These are phyloP conservation scores for Hemicordylus capensis DNA, from an alignment of 2,113 vertebrate species.

Conservation along the genomic window DNA sequence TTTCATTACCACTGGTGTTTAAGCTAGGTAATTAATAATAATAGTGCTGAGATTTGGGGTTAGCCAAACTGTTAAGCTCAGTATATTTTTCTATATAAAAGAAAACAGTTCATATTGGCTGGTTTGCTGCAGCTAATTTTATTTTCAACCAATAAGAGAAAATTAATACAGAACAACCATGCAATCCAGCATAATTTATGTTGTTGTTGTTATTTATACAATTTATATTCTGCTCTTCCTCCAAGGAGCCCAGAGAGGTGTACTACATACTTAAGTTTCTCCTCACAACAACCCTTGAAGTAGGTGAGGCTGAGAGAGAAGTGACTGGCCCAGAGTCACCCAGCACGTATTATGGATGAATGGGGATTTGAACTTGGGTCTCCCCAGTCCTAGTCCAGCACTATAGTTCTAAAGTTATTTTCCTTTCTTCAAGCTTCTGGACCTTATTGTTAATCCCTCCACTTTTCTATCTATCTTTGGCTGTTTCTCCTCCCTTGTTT, in stretches of 20 bases:
- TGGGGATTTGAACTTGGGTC: no score
- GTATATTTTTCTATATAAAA: neutral
- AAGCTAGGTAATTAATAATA: constrained; percentile 8
- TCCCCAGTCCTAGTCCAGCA: no score
- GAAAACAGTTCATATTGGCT: neutral
- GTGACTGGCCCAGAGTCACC: no score
- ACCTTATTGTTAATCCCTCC: neutral
- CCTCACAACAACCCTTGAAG: no score
- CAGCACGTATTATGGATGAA: no score
- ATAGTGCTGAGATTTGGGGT: constrained; percentile 2
- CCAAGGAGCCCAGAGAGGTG: no score
- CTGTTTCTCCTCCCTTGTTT: neutral
- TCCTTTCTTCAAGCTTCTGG: neutral
- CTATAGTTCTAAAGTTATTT: no score
- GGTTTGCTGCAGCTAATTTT: neutral
- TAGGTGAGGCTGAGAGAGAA: no score
- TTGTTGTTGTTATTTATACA: neutral
- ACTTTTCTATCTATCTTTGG: neutral
- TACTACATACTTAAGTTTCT: no score
- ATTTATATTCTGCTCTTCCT: no score
- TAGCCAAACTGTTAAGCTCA: neutral
- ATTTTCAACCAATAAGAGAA: neutral
- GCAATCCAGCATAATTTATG: neutral
- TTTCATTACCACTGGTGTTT: constrained; percentile 15
- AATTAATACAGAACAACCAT: no score